Percentiles rank a stretch among this genome's conserved stretches.
Evolutionary conservation across 2,888 invertebrate species (phyloP).

Genomic region (Glaucopsyche alexis): DNA sequence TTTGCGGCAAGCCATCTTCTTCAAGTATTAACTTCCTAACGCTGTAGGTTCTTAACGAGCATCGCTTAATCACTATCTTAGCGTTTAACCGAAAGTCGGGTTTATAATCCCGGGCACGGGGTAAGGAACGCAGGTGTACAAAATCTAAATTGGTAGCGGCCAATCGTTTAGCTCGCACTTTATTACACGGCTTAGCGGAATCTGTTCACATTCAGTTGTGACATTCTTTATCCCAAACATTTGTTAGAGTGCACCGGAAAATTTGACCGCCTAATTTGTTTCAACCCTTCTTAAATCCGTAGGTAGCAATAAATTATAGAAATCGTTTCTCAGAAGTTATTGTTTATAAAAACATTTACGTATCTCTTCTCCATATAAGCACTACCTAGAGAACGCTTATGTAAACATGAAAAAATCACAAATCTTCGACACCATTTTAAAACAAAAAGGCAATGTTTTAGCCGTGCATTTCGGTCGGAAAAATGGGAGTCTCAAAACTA

Average conservation of each 20-base stretch:
- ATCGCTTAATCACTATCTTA: constrained; percentile 59
- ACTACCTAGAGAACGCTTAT: no score
- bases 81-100: constrained; percentile 53
- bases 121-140: constrained; percentile 40
- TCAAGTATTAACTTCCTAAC: constrained; percentile 34
- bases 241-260: background rate
- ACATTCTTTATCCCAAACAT: background rate
- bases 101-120: constrained; percentile 41
- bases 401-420: background rate
- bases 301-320: background rate
- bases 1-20: constrained; percentile 28
- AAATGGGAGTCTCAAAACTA: constrained; percentile 34
- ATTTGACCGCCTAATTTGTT: background rate
- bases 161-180: constrained; percentile 31
- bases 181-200: constrained; percentile 28
- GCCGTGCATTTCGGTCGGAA: constrained; percentile 25
- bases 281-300: background rate
- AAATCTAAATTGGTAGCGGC: constrained; percentile 28
- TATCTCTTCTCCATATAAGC: background rate
- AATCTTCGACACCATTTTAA: constrained; percentile 17
- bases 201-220: constrained; percentile 19
- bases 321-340: background rate
- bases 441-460: constrained; percentile 27
- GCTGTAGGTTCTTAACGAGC: constrained; percentile 54
- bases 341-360: background rate